Conservation (phyloP, 2,113 vertebrate genomes). For the Ameiurus melas region DNA sequence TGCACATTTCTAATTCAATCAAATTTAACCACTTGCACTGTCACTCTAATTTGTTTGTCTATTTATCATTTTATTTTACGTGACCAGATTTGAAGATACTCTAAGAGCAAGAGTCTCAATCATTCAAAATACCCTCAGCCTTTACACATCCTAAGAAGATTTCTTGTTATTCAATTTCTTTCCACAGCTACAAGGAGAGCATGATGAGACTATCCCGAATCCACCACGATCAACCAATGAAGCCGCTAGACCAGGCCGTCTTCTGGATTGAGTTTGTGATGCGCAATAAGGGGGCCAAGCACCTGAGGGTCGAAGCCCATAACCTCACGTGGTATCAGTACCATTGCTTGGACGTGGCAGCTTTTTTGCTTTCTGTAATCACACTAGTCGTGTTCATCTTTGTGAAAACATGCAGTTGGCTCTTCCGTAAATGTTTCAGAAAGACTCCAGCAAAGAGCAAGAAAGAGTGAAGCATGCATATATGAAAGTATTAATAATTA, state of each 20-base stretch:
- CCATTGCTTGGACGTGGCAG: constrained; percentile 78
- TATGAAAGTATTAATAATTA: neutral
- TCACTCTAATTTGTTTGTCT: constrained; percentile 39
- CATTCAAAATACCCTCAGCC: neutral
- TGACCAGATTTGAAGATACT: too few relatives aligned
- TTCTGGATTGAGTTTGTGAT: constrained; percentile 87
- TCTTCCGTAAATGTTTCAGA: constrained; percentile 61
- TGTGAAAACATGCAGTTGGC: constrained; percentile 69
- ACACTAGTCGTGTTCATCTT: constrained; percentile 57
- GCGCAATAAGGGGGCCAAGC: constrained; percentile 81
- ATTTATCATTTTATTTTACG: neutral
- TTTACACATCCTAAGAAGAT: neutral
- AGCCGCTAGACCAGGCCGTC: constrained; percentile 77
- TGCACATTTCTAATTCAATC: too few relatives aligned
- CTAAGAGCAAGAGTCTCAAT: too few relatives aligned
- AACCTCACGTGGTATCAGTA: constrained; percentile 81
- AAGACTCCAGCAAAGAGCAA: constrained; percentile 18
- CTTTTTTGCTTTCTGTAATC: constrained; percentile 67
- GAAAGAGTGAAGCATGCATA: neutral
- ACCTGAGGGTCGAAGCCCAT: constrained; percentile 75
- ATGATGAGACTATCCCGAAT: constrained; percentile 75
- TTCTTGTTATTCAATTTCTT: neutral
- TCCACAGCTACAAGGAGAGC: constrained; percentile 78
- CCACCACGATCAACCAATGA: constrained; percentile 79
- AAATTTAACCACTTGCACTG: too few relatives aligned